Base-by-base conservation (phyloP, 2,888 invertebrate species). In the Tyria jacobaeae region DNA sequence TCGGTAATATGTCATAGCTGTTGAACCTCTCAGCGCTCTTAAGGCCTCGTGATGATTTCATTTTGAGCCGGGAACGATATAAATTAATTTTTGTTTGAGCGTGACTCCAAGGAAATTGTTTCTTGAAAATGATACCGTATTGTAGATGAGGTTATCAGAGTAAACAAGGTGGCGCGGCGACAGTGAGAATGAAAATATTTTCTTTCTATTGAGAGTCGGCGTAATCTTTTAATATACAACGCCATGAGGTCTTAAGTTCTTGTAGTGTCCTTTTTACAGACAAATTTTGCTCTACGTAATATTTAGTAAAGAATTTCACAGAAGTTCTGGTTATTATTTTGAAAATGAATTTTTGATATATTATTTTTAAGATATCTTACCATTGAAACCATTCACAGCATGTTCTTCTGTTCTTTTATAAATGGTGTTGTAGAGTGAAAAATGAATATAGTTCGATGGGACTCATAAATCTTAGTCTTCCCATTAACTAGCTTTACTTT, bases 1-100 rank as follows among this genome's bases (percentile, higher is more conserved):
- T 87, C 71, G 78, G 86, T 89, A 88, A 89, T 90, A 87, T 85
- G 86, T 89, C 86, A 86, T 85, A 86, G 80, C 79, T 76, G 73
- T 78, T 77, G 79, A 82, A 78, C 75, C 64, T 68, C 62, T 76
- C 69, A 68, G 55, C 76, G 76, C 78, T 78, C 76, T 79, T 78
- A 80, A 75, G 79, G 76, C 70, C 73, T 76, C 81, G 80, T 82
- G 84, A 86, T 89, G 84, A 87, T 88, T 87, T 86, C 78, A 83
- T 88, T 88, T 84, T 74, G 74, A 62, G 71, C 69, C 80, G 71
- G 75, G 77, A 80, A 72, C 79, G 83, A 83, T 83, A 82, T 84
- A 86, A 87, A 87, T 87, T 84, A 87, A 82, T 86, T 86, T 86
- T 85, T 88, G 83, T 87, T 85, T 86, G 81, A 85, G 77, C 82